Base-by-base conservation (phyloP, 2,113 vertebrate genomes). In the Carollia perspicillata region DNA sequence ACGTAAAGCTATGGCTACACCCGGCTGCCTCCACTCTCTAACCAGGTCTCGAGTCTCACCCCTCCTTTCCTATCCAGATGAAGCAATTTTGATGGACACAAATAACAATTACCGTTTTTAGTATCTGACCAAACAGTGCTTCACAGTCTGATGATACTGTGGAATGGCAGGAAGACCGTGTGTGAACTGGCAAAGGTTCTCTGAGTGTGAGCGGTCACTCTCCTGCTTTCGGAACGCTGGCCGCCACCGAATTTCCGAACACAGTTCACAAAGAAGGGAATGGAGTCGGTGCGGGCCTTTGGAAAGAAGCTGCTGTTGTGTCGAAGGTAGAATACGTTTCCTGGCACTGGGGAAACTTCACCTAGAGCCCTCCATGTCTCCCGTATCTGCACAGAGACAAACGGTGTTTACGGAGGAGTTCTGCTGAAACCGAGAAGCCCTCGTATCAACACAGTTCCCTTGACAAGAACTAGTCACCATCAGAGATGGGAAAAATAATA, bases 401-500 rank as follows among this genome's bases (percentile, higher is more conserved):
- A 91, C 93, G 79, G 83, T 84, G 44, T 0, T 0, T 5, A 18
- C 60, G 30, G 10, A 26, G 77, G 26, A 23, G 17, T 71, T 37
- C n/a, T 94, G 35, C 30, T 44, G 20, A 16, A 89, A 92, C 14
- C 93, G 74, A 60, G 30, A 53, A 2, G 66, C 63, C 63, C 30
- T 47, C 66, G 16, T 1, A 78, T 23, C 7, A 88, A 65, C 1
- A 87, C 1, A 86, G 18, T 72, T 94, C 72, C 91, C 84, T 90
- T 89, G 72, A 79, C 93, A 94, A 72, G 44, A 55, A 77, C 66
- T 69, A 94, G 66, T 68, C 96, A 26, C 40, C 93, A 79, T 13
- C 44, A 88, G n/a, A 94, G 47, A 60, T 30, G 33, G 79, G 49
- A 93, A 98, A 97, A 86, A 60, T 90, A 78, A 49, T 4, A 68